These are phyloP conservation scores for Pyrgilauda ruficollis DNA, from an alignment of 2,113 vertebrate genomes.

Conservation along the genomic window DNA sequence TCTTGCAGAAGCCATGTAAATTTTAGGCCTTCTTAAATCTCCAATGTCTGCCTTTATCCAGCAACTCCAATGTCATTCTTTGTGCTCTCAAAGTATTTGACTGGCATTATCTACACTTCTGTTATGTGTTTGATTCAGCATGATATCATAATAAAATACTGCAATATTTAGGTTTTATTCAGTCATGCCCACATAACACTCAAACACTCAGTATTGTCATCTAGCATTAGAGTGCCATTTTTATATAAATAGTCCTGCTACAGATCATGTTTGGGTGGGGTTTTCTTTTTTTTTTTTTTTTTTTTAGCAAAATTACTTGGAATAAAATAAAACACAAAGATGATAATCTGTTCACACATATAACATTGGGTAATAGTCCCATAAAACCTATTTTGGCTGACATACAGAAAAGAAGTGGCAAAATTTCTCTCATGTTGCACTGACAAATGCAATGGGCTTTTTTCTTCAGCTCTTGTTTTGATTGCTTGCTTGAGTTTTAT, in stretches of 20 bases:
- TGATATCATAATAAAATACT: background rate
- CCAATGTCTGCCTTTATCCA: background rate
- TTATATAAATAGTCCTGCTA: background rate
- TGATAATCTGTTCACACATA: background rate
- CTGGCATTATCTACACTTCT: background rate
- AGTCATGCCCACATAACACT: background rate
- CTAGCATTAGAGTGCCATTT: background rate
- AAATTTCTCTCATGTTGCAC: background rate
- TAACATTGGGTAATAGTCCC: background rate
- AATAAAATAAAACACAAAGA: background rate
- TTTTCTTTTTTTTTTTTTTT: background rate
- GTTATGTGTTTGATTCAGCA: background rate
- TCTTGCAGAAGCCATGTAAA: background rate
- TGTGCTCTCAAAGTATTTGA: background rate
- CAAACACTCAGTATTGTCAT: background rate
- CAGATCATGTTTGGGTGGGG: background rate
- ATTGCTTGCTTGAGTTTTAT: background rate
- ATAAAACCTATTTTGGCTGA: background rate
- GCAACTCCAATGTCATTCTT: background rate
- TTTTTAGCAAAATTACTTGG: background rate
- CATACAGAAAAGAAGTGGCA: background rate
- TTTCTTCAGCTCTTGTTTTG: background rate
- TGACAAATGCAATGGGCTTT: background rate
- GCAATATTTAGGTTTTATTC: background rate
- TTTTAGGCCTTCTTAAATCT: background rate